These are phyloP conservation scores for Clamator glandarius DNA, from an alignment of 2,797 vertebrate genomes.

Conservation along the genomic window DNA sequence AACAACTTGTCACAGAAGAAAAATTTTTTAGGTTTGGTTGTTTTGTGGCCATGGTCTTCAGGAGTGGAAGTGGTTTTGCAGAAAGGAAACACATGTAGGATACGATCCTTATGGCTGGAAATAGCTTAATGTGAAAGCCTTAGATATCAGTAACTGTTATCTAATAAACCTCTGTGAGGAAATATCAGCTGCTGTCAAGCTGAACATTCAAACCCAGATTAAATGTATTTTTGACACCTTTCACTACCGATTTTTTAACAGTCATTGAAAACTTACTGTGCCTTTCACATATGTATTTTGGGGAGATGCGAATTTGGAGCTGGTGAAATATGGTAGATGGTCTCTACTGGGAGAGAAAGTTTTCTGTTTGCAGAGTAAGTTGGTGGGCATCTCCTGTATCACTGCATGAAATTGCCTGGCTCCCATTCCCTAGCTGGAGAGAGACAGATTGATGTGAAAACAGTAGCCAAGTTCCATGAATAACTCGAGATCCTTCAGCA, in stretches of 20 bases:
- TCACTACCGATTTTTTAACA: background rate
- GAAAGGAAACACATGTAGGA: background rate
- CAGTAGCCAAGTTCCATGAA: background rate
- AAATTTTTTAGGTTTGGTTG: accelerated
- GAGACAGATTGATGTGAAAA: background rate
- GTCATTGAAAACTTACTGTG: background rate
- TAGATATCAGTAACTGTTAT: background rate
- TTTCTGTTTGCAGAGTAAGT: background rate
- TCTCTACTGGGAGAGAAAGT: background rate
- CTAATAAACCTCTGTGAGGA: background rate
- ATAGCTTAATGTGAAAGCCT: background rate
- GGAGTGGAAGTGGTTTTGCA: background rate
- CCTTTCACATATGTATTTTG: background rate
- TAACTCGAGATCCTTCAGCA: background rate
- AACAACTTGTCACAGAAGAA: background rate
- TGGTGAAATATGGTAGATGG: background rate
- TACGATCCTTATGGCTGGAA: background rate
- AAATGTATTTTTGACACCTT: slow-evolving; percentile 27
- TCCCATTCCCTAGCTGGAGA: background rate
- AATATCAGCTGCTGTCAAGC: slow-evolving; percentile 1
- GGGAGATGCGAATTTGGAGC: slow-evolving; percentile 17
- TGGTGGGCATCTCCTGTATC: background rate
- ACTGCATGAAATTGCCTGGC: background rate
- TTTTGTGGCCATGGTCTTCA: background rate
- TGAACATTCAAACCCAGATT: slow-evolving; percentile 21